Base-by-base conservation (phyloP, 1,140 invertebrate species). In the Potamilus streckersoni region DNA sequence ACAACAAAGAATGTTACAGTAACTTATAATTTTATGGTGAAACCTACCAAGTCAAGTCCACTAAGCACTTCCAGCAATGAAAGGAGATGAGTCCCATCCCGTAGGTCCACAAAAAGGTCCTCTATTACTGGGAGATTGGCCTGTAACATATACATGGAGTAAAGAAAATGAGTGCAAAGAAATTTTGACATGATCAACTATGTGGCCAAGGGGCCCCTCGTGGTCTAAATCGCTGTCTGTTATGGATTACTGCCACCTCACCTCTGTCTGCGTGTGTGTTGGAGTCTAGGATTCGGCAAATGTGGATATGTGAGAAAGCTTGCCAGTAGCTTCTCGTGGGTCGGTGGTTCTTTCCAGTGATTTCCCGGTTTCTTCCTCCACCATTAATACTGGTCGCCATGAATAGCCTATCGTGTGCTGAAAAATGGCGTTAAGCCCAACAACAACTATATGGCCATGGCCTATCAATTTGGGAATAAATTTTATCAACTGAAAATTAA, bases 31-130 rank as follows among this genome's bases (percentile, higher is more conserved):
- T 60, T 60, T 19, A 49, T 62, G 71, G 14, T 63, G n/a, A 31
- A 61, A 93, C 94, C 94, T 89, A 97, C 96, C 90, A 95, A 93
- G 89, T 93, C 92, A 86, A 93, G 93, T 23, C 94, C 94, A 72
- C 95, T 96, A 70, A 98, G 92, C 38, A 96, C 93, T 91, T 97
- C 95, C 76, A 97, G 91, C 27, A 98, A 91, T 15, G 94, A 93
- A 76, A 98, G 90, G 68, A 98, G 91, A 76, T 93, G 92, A 82
- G 95, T 95, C 69, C 96, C 96, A 93, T 98, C 96, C 88, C 78
- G 94, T 55, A 98, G 91, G 89, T 97, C 96, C 81, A 92, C 87
- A 90, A 95, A 95, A 82, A 97, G 91, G 90, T 97, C 95, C 70
- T 92, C 92, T 73, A 97, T 93, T 83, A 75, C 65, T 27, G 80